Evolutionary conservation across 2,888 invertebrate genomes (phyloP).

Genomic region (Rhimphoctona megacephalus): DNA sequence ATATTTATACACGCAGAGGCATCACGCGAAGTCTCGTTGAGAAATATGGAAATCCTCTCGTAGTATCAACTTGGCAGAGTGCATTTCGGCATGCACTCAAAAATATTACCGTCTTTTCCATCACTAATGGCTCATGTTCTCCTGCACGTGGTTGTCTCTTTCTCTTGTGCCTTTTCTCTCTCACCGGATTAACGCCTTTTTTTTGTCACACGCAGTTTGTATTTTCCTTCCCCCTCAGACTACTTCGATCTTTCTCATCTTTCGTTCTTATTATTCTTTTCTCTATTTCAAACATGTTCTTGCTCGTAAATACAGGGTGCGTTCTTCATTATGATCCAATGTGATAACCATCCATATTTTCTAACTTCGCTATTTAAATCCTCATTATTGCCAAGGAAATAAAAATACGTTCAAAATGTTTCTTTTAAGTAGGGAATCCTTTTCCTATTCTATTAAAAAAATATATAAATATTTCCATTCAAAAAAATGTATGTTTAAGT

Average conservation of each 20-base stretch:
- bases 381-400: not conserved
- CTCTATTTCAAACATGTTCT: conserved; percentile 19
- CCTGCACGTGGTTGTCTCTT: not conserved
- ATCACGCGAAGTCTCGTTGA: conserved; percentile 18
- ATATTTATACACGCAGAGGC: conserved; percentile 13
- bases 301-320: not conserved
- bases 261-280: not conserved
- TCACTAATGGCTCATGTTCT: conserved; percentile 49
- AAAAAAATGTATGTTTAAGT: too few relatives aligned
- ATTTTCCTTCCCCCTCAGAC: not conserved
- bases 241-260: conserved; percentile 32
- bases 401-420: not conserved
- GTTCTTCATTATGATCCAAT: not conserved
- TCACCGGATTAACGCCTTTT: conserved; percentile 40
- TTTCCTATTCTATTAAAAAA: too few relatives aligned
- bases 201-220: not conserved
- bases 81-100: conserved; percentile 56
- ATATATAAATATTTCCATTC: too few relatives aligned
- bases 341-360: not conserved
- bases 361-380: not conserved
- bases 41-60: conserved; percentile 36
- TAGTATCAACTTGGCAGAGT: conserved; percentile 28
- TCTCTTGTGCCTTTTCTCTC: conserved; percentile 7
- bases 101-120: conserved; percentile 64
- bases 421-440: not conserved